Percentiles rank a stretch among this genome's conserved stretches.
Evolutionary conservation across 2,113 vertebrate genomes (phyloP).

Genomic region (Pseudorhombus dupliciocellatus): DNA sequence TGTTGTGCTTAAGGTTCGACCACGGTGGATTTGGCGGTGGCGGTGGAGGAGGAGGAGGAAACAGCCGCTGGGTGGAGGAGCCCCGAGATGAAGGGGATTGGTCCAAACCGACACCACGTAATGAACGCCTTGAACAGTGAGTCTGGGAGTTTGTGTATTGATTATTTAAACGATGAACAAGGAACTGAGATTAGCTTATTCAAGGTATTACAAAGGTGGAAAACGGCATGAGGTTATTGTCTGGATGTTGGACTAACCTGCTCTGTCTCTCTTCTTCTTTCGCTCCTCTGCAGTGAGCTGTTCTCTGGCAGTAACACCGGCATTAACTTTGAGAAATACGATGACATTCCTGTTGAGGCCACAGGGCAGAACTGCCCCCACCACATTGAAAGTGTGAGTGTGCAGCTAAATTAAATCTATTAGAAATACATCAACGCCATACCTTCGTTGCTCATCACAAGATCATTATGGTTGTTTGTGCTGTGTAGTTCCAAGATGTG

Average conservation of each 20-base stretch:
- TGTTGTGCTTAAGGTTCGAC: conserved; percentile 73
- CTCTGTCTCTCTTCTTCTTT: neutral
- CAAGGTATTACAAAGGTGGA: neutral
- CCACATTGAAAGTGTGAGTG: conserved; percentile 94
- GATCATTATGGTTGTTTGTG: neutral
- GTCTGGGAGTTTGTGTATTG: conserved; percentile 43
- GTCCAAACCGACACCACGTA: conserved; percentile 93
- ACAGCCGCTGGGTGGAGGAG: conserved; percentile 93
- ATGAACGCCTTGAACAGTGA: conserved; percentile 94
- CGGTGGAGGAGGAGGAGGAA: conserved; percentile 86
- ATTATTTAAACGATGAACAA: too few relatives aligned
- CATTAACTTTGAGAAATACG: conserved; percentile 99
- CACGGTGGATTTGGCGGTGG: conserved; percentile 86
- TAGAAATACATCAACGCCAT: neutral
- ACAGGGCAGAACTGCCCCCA: conserved; percentile 93
- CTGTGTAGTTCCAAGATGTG: conserved; percentile 91
- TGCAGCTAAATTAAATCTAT: neutral
- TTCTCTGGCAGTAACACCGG: conserved; percentile 96
- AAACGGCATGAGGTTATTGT: too few relatives aligned
- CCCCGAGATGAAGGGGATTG: conserved; percentile 93
- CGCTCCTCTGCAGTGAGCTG: conserved; percentile 83
- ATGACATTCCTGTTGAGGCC: conserved; percentile 98
- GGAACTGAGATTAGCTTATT: too few relatives aligned
- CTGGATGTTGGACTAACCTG: neutral
- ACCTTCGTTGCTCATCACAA: neutral